phyloP scores from a whole-genome alignment of 1,140 invertebrate species.

The Euwallacea fornicatus region DNA sequence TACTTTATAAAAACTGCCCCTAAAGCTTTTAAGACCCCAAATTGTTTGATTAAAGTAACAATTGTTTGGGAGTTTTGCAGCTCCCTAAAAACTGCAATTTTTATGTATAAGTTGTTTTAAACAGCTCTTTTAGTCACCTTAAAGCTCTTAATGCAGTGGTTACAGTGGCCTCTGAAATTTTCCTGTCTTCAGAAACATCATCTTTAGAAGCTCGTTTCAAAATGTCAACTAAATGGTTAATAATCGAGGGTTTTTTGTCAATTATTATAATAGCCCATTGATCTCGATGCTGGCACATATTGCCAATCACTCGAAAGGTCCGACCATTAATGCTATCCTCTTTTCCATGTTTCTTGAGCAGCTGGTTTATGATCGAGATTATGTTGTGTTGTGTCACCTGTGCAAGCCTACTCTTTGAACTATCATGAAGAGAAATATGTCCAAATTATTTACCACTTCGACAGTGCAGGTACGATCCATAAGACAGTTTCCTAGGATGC shows the following conservation, averaged over 20 bases:
- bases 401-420: neutral
- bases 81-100: conserved; percentile 17
- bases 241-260: conserved; percentile 43
- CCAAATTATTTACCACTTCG: conserved; percentile 42
- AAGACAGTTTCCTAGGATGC: conserved; percentile 63
- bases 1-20: conserved; percentile 48
- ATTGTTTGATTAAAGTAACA: conserved; percentile 40
- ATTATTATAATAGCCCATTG: conserved; percentile 43
- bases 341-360: conserved; percentile 46
- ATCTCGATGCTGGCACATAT: conserved; percentile 48
- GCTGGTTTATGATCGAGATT: conserved; percentile 41
- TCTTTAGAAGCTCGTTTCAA: conserved; percentile 39
- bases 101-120: neutral
- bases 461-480: conserved; percentile 54
- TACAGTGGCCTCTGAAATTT: conserved; percentile 44
- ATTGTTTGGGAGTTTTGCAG: conserved; percentile 42
- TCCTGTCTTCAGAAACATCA: conserved; percentile 18
- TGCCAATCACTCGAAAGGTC: conserved; percentile 49
- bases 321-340: conserved; percentile 50
- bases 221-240: conserved; percentile 44
- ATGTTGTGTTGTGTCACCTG: conserved; percentile 45
- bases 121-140: conserved; percentile 34
- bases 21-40: conserved; percentile 44
- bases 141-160: conserved; percentile 42
- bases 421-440: neutral